Evolutionary conservation across 2,888 invertebrate species (phyloP).

Genomic region (Agonopterix alstromeriana): DNA sequence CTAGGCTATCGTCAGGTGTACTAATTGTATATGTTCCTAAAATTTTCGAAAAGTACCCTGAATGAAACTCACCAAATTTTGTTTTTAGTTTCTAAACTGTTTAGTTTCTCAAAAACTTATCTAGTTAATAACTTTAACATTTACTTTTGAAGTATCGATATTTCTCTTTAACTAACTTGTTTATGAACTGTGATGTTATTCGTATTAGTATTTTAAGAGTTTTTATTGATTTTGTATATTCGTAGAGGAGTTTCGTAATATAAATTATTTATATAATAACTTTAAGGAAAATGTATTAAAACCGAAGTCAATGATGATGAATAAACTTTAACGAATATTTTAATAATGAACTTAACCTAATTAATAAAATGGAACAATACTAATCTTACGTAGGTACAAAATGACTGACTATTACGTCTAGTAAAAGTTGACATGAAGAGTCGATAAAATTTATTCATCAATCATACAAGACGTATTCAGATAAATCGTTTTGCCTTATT

Average conservation of each 20-base stretch:
- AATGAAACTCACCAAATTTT: constrained; percentile 65
- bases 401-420: background rate
- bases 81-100: constrained; percentile 47
- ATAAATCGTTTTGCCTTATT: background rate
- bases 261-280: constrained; percentile 68
- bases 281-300: constrained; percentile 28
- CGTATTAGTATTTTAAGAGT: constrained; percentile 71
- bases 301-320: constrained; percentile 27
- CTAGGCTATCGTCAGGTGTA: constrained; percentile 18
- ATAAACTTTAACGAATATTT: constrained; percentile 26
- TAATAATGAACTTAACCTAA: too few relatives aligned
- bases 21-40: constrained; percentile 64
- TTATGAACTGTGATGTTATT: constrained; percentile 78
- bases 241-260: constrained; percentile 69
- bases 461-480: background rate
- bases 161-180: constrained; percentile 65
- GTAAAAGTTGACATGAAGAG: too few relatives aligned
- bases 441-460: constrained; percentile 1
- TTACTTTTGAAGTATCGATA: constrained; percentile 62
- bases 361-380: background rate
- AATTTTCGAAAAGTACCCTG: constrained; percentile 47
- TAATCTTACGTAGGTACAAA: background rate
- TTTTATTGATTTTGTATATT: constrained; percentile 76
- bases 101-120: constrained; percentile 41
- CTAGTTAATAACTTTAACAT: constrained; percentile 35